Base-by-base conservation (phyloP, 2,888 invertebrate genomes). In the Drosophila ochracea region DNA sequence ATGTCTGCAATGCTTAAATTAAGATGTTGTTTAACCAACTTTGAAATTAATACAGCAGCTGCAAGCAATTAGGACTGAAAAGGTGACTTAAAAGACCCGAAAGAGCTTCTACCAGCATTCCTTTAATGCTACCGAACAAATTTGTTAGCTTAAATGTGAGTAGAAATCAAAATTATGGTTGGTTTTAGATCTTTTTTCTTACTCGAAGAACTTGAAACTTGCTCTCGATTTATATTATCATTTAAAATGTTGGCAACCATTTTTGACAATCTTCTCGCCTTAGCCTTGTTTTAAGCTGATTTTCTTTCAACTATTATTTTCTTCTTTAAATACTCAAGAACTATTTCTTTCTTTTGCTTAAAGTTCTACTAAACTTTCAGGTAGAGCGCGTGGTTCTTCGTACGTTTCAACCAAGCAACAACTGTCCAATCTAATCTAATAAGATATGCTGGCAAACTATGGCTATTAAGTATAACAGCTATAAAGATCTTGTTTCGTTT, bases 371-470 rank as follows among this genome's bases (percentile, higher is more conserved):
- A 2, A 39, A 1, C 16, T 30, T 37, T 7, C 16, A 19, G 6
- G 21, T 11, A 1, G 1, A 43, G 11, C 43, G 6, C 21, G 43
- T 21, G 21, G 5, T 21, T 2, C 1, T 5, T 0, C 11, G 11
- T 11, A 10, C 11, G 5, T 21, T 9, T 16, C 7, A 4, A 2
- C 25, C 21, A 11, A n/a, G 16, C 11, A 50, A 4, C 5, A 49
- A 55, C 33, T 55, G 57, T 21, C 41, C 58, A 35, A 68, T 43
- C 57, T 52, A 31, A 57, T 33, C 39, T 41, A 21, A 55, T 68
- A 47, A 9, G 19, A 10, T 33, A 16, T 25, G 30, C 31, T 4
- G 21, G n/a, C 25, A 68, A 68, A 31, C 57, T 68, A 31, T 41
- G 41, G 35, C 50, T 43, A 68, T 68, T 69, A 69, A 37, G 16